Evolutionary conservation across 2,888 invertebrate species (phyloP).

Genomic region (Patella caerulea): DNA sequence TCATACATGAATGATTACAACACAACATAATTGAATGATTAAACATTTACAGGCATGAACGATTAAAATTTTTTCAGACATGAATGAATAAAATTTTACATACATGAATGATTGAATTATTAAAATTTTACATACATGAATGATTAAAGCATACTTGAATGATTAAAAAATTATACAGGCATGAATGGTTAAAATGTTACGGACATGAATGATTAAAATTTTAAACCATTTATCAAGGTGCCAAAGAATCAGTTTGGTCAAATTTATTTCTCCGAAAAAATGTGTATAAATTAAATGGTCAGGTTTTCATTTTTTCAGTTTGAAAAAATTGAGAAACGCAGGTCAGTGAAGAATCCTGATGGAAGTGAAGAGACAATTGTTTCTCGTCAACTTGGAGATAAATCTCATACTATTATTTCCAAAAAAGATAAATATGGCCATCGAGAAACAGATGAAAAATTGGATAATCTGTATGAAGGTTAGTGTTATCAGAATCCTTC

Average conservation of each 20-base stretch:
- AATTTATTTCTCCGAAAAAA: background rate
- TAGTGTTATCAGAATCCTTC: constrained; percentile 12
- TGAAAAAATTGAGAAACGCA: constrained; percentile 42
- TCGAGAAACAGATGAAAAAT: constrained; percentile 49
- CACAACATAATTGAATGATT: too few species aligned
- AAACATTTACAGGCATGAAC: too few species aligned
- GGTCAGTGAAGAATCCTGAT: constrained; percentile 45
- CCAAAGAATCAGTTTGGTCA: background rate
- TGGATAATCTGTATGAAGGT: constrained; percentile 54
- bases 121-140: too few species aligned
- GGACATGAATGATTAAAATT: background rate
- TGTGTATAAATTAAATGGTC: constrained; percentile 15
- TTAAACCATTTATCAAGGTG: background rate
- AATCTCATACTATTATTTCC: constrained; percentile 47
- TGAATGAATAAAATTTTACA: too few species aligned
- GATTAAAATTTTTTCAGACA: too few species aligned
- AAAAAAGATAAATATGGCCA: constrained; percentile 42
- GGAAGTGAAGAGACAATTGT: constrained; percentile 52
- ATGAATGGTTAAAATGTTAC: too few species aligned
- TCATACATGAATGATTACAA: too few species aligned
- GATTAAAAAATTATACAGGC: too few species aligned
- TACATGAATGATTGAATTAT: too few species aligned
- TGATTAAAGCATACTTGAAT: too few species aligned
- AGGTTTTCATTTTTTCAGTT: background rate
- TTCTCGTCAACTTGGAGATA: constrained; percentile 47